Conservation (phyloP, 2,888 invertebrate genomes). For the Fragum sueziense region DNA sequence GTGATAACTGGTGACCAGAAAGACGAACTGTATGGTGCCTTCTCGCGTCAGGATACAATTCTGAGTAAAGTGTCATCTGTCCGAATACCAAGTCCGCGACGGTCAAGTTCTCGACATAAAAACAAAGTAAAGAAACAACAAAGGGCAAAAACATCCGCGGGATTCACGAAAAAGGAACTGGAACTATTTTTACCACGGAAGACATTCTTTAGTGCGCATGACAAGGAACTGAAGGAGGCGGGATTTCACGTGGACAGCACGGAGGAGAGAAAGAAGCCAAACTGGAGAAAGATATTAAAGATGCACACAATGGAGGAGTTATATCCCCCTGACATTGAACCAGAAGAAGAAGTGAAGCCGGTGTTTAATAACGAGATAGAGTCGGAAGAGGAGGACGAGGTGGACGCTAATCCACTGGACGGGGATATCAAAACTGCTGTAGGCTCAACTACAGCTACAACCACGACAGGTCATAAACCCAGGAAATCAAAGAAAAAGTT, state of each 20-base stretch:
- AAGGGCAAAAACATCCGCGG: constrained; percentile 45
- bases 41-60: constrained; percentile 38
- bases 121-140: constrained; percentile 2
- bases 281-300: constrained; percentile 43
- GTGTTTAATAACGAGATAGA: not conserved
- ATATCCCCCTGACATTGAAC: constrained; percentile 35
- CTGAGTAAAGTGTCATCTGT: constrained; percentile 15
- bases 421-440: constrained; percentile 48
- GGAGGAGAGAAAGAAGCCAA: constrained; percentile 50
- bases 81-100: constrained; percentile 4
- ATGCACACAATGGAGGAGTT: constrained; percentile 57
- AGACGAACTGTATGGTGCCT: constrained; percentile 36
- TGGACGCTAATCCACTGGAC: constrained; percentile 26
- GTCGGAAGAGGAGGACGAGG: constrained; percentile 29
- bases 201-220: constrained; percentile 72
- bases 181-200: constrained; percentile 68
- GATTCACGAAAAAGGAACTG: constrained; percentile 62
- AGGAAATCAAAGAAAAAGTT: constrained; percentile 38
- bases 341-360: constrained; percentile 20
- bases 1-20: not conserved
- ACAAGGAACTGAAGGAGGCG: constrained; percentile 69
- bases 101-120: constrained; percentile 9
- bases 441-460: constrained; percentile 24
- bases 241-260: constrained; percentile 61
- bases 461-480: not conserved